Evolutionary conservation across 2,888 invertebrate genomes (phyloP).

Genomic region (Apotomis betuletana): DNA sequence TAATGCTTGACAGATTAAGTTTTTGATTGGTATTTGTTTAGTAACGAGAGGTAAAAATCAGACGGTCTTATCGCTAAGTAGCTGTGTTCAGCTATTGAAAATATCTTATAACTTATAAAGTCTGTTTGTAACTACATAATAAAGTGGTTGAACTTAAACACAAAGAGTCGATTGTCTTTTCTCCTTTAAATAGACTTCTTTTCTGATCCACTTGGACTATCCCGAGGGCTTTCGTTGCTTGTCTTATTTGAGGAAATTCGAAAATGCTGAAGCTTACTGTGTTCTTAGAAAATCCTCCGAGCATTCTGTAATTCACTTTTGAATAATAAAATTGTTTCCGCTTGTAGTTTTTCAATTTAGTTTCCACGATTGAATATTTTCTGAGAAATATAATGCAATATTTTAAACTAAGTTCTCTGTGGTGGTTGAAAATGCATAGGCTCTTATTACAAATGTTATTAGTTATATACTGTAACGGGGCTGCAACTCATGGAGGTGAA

Average conservation of each 20-base stretch:
- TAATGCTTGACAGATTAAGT: no score
- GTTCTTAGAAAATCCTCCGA: not conserved
- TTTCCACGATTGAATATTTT: not conserved
- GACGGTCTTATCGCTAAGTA: no score
- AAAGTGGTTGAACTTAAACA: not conserved
- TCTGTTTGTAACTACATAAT: not conserved
- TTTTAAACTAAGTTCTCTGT: not conserved
- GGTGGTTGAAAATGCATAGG: not conserved
- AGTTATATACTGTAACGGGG: no score
- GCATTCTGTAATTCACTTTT: not conserved
- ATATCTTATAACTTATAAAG: no score
- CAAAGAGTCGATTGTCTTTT: not conserved
- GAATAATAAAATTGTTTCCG: conserved; percentile 20
- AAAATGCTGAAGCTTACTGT: conserved; percentile 16
- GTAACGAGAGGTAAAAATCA: no score
- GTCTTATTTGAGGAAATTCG: conserved; percentile 9
- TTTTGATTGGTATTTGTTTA: no score
- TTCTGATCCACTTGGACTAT: not conserved
- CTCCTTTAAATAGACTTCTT: conserved; percentile 1
- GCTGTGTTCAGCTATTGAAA: no score
- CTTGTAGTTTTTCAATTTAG: conserved; percentile 7
- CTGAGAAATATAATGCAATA: not conserved
- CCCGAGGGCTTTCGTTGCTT: not conserved
- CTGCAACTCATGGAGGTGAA: no score
- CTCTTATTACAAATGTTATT: no score